Evolutionary conservation across 1,140 invertebrate genomes (phyloP).

Genomic region (Papilio helenus): DNA sequence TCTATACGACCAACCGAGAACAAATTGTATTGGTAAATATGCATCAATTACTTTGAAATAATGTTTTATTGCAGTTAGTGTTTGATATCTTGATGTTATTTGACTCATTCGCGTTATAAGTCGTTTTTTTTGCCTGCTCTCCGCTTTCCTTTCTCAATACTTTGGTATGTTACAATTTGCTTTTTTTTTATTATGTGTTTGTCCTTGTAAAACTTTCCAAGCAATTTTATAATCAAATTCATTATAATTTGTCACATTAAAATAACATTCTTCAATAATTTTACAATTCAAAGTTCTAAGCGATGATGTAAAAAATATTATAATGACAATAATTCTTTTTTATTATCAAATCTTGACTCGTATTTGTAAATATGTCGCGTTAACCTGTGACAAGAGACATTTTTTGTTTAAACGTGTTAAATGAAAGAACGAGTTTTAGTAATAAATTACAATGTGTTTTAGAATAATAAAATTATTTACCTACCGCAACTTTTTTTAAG

Average conservation of each 20-base stretch:
- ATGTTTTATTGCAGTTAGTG: not conserved
- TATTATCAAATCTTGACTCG: not conserved
- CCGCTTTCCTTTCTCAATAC: no score
- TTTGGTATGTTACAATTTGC: not conserved
- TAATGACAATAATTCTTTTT: conserved; percentile 12
- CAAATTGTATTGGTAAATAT: not conserved
- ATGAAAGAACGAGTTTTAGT: conserved; percentile 23
- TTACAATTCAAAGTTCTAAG: not conserved
- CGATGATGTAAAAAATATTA: not conserved
- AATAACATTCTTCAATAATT: conserved; percentile 5
- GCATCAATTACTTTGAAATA: not conserved
- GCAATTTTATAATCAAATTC: not conserved
- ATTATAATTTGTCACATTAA: not conserved
- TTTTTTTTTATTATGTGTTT: not conserved
- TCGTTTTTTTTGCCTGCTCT: no score
- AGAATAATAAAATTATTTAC: conserved; percentile 18
- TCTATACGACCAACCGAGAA: not conserved
- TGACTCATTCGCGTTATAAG: no score
- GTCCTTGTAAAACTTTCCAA: not conserved
- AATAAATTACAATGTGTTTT: conserved; percentile 17
- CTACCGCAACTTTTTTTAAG: not conserved
- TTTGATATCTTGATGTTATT: no score
- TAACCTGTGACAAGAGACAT: conserved; percentile 20
- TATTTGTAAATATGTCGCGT: conserved; percentile 18
- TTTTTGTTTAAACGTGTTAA: conserved; percentile 7